Evolutionary conservation across 2,888 invertebrate species (phyloP).

Genomic region (Xestia xanthographa): DNA sequence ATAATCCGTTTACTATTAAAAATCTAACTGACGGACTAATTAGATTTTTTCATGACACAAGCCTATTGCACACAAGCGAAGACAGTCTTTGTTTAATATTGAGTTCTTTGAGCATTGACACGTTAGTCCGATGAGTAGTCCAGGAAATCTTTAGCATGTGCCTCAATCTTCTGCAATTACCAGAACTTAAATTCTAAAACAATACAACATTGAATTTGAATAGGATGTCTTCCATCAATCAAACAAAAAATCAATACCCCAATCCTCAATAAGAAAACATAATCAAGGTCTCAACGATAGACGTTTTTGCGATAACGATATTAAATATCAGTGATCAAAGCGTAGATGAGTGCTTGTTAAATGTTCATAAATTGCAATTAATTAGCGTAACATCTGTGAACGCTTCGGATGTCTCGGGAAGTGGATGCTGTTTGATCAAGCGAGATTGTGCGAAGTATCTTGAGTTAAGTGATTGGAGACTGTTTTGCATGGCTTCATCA

Average conservation of each 20-base stretch:
- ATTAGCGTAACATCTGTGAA: conserved; percentile 28
- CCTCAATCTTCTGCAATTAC: too few relatives aligned
- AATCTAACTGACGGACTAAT: too few relatives aligned
- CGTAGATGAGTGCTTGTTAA: conserved; percentile 23
- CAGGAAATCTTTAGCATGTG: too few relatives aligned
- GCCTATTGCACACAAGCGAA: too few relatives aligned
- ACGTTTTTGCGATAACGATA: conserved; percentile 10
- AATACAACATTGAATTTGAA: too few relatives aligned
- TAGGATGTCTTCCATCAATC: background rate
- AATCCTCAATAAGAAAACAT: background rate
- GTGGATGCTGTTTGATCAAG: conserved; percentile 30
- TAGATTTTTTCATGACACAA: too few relatives aligned
- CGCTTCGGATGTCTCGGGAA: conserved; percentile 11
- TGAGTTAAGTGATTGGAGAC: conserved; percentile 16
- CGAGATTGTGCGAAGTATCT: conserved; percentile 3
- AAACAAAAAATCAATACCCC: background rate
- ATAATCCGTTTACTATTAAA: too few relatives aligned
- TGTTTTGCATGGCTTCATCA: background rate
- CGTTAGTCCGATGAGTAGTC: too few relatives aligned
- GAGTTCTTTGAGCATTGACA: too few relatives aligned
- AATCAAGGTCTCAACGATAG: background rate
- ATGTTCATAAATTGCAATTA: conserved; percentile 37
- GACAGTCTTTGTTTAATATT: too few relatives aligned
- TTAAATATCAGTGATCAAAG: conserved; percentile 43
- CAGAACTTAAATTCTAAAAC: too few relatives aligned